Base-by-base conservation (phyloP, 2,113 vertebrate genomes). In the Brachyhypopomus occidentalis region DNA sequence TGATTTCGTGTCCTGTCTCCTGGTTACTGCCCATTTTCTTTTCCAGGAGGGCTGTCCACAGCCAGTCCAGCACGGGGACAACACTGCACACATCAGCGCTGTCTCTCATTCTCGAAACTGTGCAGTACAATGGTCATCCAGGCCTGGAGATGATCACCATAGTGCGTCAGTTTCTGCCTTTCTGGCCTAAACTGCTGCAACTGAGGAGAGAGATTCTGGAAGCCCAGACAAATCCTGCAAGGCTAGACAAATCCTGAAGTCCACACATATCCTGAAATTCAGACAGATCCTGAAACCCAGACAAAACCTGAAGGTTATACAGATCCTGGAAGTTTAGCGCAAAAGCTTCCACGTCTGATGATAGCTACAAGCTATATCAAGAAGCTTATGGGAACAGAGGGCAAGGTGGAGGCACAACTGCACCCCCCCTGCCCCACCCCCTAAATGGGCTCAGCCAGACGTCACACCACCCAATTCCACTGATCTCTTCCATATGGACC, bases 401-500 rank as follows among this genome's bases (percentile, higher is more conserved):
- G n/a, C 72, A 58, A 71, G 78, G 75, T 83, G 79, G 75, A 84
- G 77, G 84, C 75, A 74, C 74, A 82, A 83, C 81, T 81, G 78
- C n/a, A 23, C n/a, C 8, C 74, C 83, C 76, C 78, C 38, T n/a
- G 11, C 45, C 12, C n/a, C 56, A 25, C 5, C 60, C 17, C 25
- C 20, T 60, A 9, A 70, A 9, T 41, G 19, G 34, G 84, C 85
- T 70, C 55, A 64, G 85, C 87, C 78, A 87, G 84, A 88, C 87
- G 72, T 89, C 86, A 89, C 64, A 79, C 84, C 75, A 63, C 77
- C 87, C 82, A 81, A 60, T 83, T 83, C 30, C 55, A 82, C 78
- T 92, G 91, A 90, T 92, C 82, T 87, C 84, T 92, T 92, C 91
- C 92, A 92, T 90, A 90, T 92, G 90, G 88, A 84, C 77, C 59